These are phyloP conservation scores for Andrena dorsata DNA, from an alignment of 2,888 invertebrate genomes.

Conservation along the genomic window DNA sequence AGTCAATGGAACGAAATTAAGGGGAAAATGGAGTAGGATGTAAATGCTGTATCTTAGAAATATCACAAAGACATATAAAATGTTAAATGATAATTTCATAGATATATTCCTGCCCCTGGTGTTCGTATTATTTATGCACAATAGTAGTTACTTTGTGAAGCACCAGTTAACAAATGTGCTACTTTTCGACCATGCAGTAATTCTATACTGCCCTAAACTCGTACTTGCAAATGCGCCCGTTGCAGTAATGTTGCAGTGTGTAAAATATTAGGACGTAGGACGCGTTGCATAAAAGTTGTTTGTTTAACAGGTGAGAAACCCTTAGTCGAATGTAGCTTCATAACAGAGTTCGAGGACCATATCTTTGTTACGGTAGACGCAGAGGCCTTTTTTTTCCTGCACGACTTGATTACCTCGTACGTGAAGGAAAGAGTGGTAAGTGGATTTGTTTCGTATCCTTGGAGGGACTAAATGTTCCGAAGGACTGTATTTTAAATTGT, in stretches of 20 bases:
- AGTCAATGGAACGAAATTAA: neutral
- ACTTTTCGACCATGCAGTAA: neutral
- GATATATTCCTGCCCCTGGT: no score
- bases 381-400: conserved; percentile 98
- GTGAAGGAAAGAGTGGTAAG: conserved; percentile 95
- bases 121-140: no score
- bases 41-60: neutral
- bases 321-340: conserved; percentile 97
- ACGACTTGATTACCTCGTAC: conserved; percentile 98
- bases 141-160: no score
- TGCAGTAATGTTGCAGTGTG: conserved; percentile 1
- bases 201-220: neutral
- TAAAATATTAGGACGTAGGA: neutral
- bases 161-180: no score
- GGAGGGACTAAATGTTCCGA: neutral
- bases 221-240: neutral
- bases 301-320: conserved; percentile 90
- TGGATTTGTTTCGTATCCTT: conserved; percentile 41
- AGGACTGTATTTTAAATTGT: neutral
- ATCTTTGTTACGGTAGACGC: conserved; percentile 99
- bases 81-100: no score
- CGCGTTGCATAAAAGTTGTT: conserved; percentile 5
- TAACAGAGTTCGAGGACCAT: conserved; percentile 99
- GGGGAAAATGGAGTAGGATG: neutral
- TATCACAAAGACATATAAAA: neutral